Evolutionary conservation across 1,140 invertebrate species (phyloP).

Genomic region (Bacillus rossius): DNA sequence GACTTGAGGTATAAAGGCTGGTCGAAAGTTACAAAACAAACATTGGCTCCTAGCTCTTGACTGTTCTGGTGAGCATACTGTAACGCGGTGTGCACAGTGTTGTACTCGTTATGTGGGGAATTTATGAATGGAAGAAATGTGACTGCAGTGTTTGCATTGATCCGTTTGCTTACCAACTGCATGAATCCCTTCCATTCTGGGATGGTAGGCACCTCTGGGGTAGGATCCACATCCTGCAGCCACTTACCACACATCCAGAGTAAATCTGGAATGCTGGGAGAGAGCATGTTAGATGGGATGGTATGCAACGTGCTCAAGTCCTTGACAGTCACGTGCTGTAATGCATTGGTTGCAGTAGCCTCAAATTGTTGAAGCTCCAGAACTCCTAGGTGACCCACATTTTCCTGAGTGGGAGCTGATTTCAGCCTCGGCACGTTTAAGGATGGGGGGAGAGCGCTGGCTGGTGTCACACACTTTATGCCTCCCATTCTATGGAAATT

Average conservation of each 20-base stretch:
- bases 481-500: conserved; percentile 33
- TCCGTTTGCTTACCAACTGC: conserved; percentile 13
- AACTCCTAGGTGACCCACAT: neutral
- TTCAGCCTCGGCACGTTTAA: neutral
- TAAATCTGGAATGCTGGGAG: neutral
- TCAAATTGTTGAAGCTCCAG: neutral
- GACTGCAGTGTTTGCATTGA: conserved; percentile 15
- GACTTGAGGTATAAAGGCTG: conserved; percentile 34
- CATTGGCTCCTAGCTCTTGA: conserved; percentile 19
- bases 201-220: conserved; percentile 13
- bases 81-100: conserved; percentile 25
- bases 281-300: neutral
- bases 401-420: neutral
- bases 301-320: neutral
- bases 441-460: neutral
- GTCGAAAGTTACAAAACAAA: conserved; percentile 34
- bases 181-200: conserved; percentile 28
- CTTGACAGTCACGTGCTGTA: neutral
- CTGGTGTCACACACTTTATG: conserved; percentile 21
- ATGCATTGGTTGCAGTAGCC: neutral
- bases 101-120: conserved; percentile 23
- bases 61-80: conserved; percentile 14
- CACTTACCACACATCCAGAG: neutral
- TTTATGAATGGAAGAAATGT: conserved; percentile 25
- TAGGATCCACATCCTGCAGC: neutral